These are phyloP conservation scores for Lutraria lutraria DNA, from an alignment of 2,888 invertebrate genomes.

Conservation along the genomic window DNA sequence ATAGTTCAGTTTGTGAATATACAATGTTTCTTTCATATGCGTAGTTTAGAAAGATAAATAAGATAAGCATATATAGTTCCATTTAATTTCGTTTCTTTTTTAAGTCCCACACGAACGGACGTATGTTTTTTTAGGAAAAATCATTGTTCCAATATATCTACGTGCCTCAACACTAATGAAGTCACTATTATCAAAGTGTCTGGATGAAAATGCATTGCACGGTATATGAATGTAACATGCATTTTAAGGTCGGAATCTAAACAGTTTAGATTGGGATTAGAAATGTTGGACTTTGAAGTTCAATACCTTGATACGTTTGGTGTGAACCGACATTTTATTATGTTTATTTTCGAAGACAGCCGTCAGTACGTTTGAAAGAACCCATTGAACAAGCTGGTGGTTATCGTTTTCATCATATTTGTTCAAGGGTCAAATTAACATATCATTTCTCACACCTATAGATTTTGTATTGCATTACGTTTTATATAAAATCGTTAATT, in stretches of 20 bases:
- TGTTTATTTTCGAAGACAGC: neutral
- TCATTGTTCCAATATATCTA: slow-evolving; percentile 26
- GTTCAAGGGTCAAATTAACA: slow-evolving; percentile 14
- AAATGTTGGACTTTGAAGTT: slow-evolving; percentile 21
- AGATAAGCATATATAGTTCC: too few species aligned
- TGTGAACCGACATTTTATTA: neutral
- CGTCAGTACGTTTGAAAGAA: neutral
- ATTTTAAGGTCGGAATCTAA: neutral
- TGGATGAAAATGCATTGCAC: too few species aligned
- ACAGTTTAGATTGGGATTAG: neutral
- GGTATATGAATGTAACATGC: too few species aligned
- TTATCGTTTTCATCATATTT: neutral
- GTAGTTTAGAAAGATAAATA: too few species aligned
- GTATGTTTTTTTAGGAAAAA: neutral
- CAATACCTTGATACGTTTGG: slow-evolving; percentile 17
- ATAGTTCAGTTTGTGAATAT: neutral
- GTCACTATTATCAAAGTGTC: slow-evolving; percentile 21
- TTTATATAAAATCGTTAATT: slow-evolving; percentile 1
- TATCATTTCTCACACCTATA: neutral
- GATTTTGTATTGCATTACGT: slow-evolving; percentile 6
- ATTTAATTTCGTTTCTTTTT: too few species aligned
- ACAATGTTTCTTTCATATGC: too few species aligned
- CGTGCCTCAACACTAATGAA: slow-evolving; percentile 14
- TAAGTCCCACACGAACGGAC: too few species aligned
- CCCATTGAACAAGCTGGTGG: neutral